These are phyloP conservation scores for Encarsia formosa DNA, from an alignment of 2,888 invertebrate species.

Conservation along the genomic window DNA sequence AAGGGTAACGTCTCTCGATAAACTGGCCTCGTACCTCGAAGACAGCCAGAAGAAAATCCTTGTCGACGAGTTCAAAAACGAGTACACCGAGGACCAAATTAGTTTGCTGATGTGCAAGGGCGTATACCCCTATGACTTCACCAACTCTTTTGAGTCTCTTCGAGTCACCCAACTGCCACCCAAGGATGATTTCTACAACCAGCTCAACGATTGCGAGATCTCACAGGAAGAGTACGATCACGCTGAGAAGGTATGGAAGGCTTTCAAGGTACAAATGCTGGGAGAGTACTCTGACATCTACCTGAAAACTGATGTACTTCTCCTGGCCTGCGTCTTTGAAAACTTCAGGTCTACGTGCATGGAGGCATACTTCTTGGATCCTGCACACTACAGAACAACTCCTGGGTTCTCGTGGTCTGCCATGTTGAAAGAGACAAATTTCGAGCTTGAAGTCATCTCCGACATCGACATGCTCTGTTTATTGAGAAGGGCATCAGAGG, in stretches of 20 bases:
- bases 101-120: constrained; percentile 34
- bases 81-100: constrained; percentile 23
- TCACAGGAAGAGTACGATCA: constrained; percentile 35
- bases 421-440: constrained; percentile 37
- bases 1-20: background rate
- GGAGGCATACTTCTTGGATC: background rate
- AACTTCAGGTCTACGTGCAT: too few species aligned
- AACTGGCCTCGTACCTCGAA: background rate
- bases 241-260: constrained; percentile 39
- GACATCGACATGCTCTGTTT: constrained; percentile 18
- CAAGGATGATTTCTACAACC: constrained; percentile 31
- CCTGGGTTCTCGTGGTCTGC: too few species aligned
- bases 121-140: constrained; percentile 40
- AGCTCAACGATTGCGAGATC: constrained; percentile 28
- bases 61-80: background rate
- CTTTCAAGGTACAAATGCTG: background rate
- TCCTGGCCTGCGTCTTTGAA: constrained; percentile 4
- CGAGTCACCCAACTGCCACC: constrained; percentile 27
- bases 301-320: constrained; percentile 1
- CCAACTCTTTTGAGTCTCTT: constrained; percentile 30
- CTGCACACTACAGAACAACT: too few species aligned
- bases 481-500: background rate
- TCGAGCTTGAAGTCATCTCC: constrained; percentile 6
- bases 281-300: constrained; percentile 1
- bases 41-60: background rate